Evolutionary conservation across 2,797 vertebrate species (phyloP), one percentile per base, ranked within the genome.

Genomic region (Crocodylus rhombifer): DNA sequence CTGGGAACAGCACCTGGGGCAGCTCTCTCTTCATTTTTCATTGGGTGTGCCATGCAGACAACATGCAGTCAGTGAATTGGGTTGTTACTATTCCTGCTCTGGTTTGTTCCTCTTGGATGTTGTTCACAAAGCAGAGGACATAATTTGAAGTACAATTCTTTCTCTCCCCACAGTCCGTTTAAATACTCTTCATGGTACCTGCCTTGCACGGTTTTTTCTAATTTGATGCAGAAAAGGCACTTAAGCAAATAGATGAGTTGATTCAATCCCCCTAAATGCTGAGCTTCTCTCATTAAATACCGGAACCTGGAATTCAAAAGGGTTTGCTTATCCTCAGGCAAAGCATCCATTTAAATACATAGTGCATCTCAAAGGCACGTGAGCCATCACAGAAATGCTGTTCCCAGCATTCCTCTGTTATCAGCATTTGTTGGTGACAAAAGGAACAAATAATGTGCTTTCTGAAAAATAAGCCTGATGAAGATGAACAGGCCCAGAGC

Each of bases 211-310:
- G 42, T 7, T 42, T 42, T 42, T 42, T 42, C 42, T 42, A 42
- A 42, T 42, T 42, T 8, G 7, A 7, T 42, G 63, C 51, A 84
- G 88, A 28, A 80, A 94, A 89, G 42, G 76, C 76, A 84, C 93
- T 67, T 80, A 71, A 95, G 84, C 42, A 81, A 90, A 89, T 73
- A 93, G 83, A 95, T 78, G 30, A 84, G 93, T 85, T 7, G 2
- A 80, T 82, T 76, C 78, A 89, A 58, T 42, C 79, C 87, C 42
- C 85, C 57, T n/a, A 61, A 86, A 89, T 77, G 83, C 71, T 82
- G 88, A 86, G 77, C n/a, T 95, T 64, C 56, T 82, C 80, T 90
- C 91, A 93, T 93, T 78, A 87, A 92, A 69, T 17, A 36, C 60
- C 75, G 2, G 1, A 87, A 61, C 76, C 51, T 89, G 85, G 42